Percentiles rank a stretch among this genome's conserved stretches.
Conservation (phyloP, 1,140 invertebrate genomes). For the Laupala kohalensis region DNA sequence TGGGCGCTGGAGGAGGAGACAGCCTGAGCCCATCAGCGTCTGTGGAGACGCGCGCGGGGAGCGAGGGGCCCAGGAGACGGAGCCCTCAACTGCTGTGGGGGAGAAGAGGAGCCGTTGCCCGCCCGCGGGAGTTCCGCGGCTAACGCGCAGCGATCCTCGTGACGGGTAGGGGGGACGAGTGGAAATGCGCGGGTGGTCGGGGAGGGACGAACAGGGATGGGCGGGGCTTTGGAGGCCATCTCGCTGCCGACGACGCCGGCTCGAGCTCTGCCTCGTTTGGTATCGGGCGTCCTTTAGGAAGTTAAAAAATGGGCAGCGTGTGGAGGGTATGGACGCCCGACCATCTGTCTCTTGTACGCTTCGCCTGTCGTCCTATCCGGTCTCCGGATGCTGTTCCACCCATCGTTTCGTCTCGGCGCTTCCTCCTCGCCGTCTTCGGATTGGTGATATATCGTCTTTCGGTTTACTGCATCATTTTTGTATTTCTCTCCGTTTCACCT, state of each 20-base stretch:
- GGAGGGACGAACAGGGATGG: too few relatives aligned
- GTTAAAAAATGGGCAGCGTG: not conserved
- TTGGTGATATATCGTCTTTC: too few relatives aligned
- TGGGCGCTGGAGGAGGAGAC: not conserved
- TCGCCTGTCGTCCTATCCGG: too few relatives aligned
- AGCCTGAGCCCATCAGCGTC: not conserved
- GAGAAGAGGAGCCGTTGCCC: not conserved
- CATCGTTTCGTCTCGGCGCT: too few relatives aligned
- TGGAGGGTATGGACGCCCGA: not conserved
- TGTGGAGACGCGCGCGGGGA: not conserved
- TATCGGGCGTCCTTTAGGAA: not conserved
- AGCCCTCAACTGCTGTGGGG: too few relatives aligned
- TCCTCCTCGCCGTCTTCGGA: too few relatives aligned
- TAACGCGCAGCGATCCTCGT: not conserved
- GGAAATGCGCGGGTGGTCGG: too few relatives aligned
- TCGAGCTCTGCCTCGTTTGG: not conserved
- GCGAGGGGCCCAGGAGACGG: too few relatives aligned
- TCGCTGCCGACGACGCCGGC: not conserved
- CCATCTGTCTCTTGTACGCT: not conserved
- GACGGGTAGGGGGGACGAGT: too few relatives aligned
- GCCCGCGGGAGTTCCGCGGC: not conserved
- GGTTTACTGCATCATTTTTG: too few relatives aligned
- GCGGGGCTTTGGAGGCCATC: not conserved
- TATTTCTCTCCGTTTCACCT: too few relatives aligned
- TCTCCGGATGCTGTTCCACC: too few relatives aligned